A percentile compares a stretch with the other conserved stretches of the same genome.
These are phyloP conservation scores for Temnothorax rugatulus DNA, from an alignment of 2,888 invertebrate species.

Conservation along the genomic window DNA sequence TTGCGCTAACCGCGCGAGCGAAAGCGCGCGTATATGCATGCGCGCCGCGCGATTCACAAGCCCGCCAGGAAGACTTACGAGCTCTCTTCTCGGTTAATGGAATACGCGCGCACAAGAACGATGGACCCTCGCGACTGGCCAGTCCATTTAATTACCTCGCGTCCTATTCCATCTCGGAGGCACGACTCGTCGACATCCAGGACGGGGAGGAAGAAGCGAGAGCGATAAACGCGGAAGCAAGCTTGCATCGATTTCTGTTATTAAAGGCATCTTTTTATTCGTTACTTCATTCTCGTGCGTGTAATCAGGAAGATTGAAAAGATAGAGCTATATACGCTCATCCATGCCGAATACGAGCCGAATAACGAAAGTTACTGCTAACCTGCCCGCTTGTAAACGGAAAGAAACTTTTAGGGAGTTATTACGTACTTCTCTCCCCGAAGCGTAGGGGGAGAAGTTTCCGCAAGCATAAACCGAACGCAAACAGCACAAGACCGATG, in stretches of 20 bases:
- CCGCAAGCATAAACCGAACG: constrained; percentile 31
- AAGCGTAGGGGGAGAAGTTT: constrained; percentile 13
- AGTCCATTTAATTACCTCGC: constrained; percentile 64
- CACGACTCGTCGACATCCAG: constrained; percentile 37
- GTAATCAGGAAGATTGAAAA: constrained; percentile 46
- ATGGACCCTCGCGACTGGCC: constrained; percentile 36
- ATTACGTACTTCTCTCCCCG: not conserved
- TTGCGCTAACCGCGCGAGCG: constrained; percentile 21
- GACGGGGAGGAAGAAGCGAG: constrained; percentile 4
- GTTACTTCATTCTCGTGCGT: constrained; percentile 11
- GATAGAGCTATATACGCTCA: not conserved
- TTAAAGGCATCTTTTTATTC: constrained; percentile 32
- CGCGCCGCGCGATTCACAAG: constrained; percentile 5
- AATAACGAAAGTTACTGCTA: constrained; percentile 16
- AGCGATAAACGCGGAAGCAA: constrained; percentile 47
- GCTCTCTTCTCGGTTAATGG: constrained; percentile 66
- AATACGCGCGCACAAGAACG: constrained; percentile 66
- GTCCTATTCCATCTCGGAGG: constrained; percentile 42
- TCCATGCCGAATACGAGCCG: not conserved
- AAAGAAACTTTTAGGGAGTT: constrained; percentile 27
- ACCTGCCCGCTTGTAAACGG: not conserved
- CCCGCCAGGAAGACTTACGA: constrained; percentile 47
- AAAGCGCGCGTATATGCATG: constrained; percentile 25
- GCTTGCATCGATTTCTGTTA: constrained; percentile 36
- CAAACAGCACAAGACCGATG: constrained; percentile 44